Evolutionary conservation across 2,113 vertebrate genomes (phyloP), one percentile per base, ranked within the genome.

Genomic region (Ammodytes marinus): DNA sequence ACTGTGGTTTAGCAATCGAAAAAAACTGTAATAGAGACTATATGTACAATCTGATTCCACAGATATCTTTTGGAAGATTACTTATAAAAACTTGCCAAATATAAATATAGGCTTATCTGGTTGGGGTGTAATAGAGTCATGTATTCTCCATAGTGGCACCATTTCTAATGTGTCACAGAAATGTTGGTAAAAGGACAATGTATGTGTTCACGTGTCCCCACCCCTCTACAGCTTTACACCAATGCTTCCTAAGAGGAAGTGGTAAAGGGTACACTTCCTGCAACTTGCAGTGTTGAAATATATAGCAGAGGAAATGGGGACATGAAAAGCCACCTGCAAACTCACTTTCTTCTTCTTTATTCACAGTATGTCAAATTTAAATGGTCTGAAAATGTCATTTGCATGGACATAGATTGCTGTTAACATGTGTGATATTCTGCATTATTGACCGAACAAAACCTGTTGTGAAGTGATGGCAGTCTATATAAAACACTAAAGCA

Each of bases 201-300:
- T 17, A 13, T 6, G 4, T 42, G 49, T 61, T n/a, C n/a, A 63
- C n/a, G 12, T 39, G 39, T 13, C 14, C 0, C 8, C 46, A 8
- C 45, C 27, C 6, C 69, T 53, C 77, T 57, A 35, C 70, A 35
- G 4, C 40, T 14, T 42, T 10, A 45, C 8, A 8, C 46, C 0
- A 77, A 68, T 63, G 66, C 43, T 39, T 69, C 39, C 4, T 2
- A 52, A 45, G 58, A 91, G 94, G 94, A 95, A 95, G 93, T 89
- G 94, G 93, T 93, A 14, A 47, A 59, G 35, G 15, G 58, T 45
- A 52, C 13, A 88, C 86, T 95, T 95, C 93, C 93, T 90, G 89
- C 49, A 54, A 40, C 39, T 77, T 2, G 46, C 5, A 1, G 43
- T 92, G 82, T 91, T 68, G 88, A 88, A 93, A 94, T n/a, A n/a